Conservation (phyloP, 2,113 vertebrate genomes). For the Nothocercus julius region DNA sequence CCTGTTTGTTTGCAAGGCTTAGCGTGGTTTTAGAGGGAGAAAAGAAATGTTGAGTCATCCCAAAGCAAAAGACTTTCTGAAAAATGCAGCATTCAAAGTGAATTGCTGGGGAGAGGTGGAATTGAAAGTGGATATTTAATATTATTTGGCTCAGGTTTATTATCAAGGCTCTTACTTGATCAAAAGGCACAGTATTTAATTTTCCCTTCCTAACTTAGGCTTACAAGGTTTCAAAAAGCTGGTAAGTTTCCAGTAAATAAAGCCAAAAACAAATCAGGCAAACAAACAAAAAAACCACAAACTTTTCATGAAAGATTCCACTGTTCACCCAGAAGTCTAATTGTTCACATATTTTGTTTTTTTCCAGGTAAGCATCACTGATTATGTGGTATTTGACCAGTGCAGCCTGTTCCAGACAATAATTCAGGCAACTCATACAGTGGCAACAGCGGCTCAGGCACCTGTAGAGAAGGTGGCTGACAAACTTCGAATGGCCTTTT, state of each 20-base stretch:
- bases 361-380: conserved; percentile 91
- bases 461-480: conserved; percentile 94
- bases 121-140: not conserved
- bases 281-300: not conserved
- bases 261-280: not conserved
- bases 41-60: not conserved
- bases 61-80: not conserved
- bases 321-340: not conserved
- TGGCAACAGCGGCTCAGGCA: conserved; percentile 89
- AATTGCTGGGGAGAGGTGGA: not conserved
- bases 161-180: not conserved
- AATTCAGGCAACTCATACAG: conserved; percentile 91
- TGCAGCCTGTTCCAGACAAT: conserved; percentile 94
- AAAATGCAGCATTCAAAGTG: not conserved
- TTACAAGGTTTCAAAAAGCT: not conserved
- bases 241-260: not conserved
- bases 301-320: not conserved
- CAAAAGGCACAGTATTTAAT: not conserved
- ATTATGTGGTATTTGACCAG: conserved; percentile 97
- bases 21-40: not conserved
- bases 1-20: not conserved
- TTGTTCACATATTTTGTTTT: not conserved
- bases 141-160: not conserved
- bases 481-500: conserved; percentile 89
- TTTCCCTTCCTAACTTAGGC: not conserved